Evolutionary conservation across 2,797 vertebrate species (phyloP).

Genomic region (Liasis olivaceus): DNA sequence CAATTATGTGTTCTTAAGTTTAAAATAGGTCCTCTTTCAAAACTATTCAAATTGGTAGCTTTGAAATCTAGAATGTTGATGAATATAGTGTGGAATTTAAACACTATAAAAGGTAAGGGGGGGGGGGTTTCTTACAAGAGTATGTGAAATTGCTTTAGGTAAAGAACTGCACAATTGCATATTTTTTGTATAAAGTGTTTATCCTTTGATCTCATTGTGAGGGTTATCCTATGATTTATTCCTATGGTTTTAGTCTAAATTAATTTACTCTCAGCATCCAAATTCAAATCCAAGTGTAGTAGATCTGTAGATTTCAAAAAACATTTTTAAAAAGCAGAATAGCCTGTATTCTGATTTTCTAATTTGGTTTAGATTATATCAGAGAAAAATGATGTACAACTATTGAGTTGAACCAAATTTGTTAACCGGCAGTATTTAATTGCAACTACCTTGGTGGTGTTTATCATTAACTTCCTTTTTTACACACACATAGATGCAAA

Average conservation of each 20-base stretch:
- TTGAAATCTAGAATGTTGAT: not conserved
- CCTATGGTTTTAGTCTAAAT: not conserved
- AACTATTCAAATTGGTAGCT: not conserved
- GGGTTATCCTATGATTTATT: not conserved
- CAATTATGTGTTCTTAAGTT: not conserved
- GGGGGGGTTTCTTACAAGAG: not conserved
- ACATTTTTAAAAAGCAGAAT: slow-evolving; percentile 1
- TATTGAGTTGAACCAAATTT: not conserved
- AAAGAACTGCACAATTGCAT: not conserved
- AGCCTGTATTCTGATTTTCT: not conserved
- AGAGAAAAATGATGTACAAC: not conserved
- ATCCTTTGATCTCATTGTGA: not conserved
- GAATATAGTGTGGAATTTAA: not conserved
- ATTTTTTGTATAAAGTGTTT: not conserved
- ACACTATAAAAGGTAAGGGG: not conserved
- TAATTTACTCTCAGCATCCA: not conserved
- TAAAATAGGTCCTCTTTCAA: not conserved
- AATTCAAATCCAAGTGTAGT: not conserved
- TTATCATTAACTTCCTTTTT: slow-evolving; percentile 27
- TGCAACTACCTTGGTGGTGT: not conserved
- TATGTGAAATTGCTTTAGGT: not conserved
- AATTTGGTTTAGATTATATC: slow-evolving; percentile 14
- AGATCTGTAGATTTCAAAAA: slow-evolving; percentile 17
- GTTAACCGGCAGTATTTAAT: slow-evolving; percentile 16
- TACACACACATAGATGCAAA: slow-evolving; percentile 15